These are phyloP conservation scores for Rhopalosiphum maidis DNA, from an alignment of 1,140 invertebrate genomes.

Conservation along the genomic window DNA sequence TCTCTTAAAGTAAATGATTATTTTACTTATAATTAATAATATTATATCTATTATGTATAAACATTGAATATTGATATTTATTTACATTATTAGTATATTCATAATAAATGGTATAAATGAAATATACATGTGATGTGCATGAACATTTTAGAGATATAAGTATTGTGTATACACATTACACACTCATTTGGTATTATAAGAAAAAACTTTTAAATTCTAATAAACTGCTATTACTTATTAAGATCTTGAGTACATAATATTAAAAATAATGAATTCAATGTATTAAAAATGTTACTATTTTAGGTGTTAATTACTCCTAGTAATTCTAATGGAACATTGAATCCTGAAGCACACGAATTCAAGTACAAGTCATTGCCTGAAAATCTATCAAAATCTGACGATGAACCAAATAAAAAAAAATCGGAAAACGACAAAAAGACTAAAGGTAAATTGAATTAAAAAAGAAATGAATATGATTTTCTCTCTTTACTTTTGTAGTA, in stretches of 20 bases:
- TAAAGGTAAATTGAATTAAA: conserved; percentile 39
- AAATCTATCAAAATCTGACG: not conserved
- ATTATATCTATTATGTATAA: not conserved
- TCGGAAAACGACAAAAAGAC: not conserved
- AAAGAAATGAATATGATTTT: not conserved
- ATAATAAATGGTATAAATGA: not conserved
- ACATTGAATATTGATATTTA: not conserved
- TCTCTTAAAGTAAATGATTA: not conserved
- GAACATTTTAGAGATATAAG: not conserved
- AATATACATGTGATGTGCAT: not conserved
- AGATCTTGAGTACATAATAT: not conserved
- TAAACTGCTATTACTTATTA: not conserved
- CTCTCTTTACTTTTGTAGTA: not conserved
- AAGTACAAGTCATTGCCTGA: conserved; percentile 8
- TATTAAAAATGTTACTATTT: not conserved
- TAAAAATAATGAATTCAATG: not conserved
- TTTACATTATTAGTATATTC: not conserved
- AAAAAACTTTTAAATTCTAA: not conserved
- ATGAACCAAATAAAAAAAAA: not conserved
- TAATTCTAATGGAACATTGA: conserved; percentile 40
- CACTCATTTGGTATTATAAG: not conserved
- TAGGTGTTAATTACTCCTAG: conserved; percentile 41
- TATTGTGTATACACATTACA: not conserved
- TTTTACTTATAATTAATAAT: not conserved
- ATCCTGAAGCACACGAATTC: conserved; percentile 50